Conservation (phyloP, 2,888 invertebrate species). For the Tenthredo mesomela region DNA sequence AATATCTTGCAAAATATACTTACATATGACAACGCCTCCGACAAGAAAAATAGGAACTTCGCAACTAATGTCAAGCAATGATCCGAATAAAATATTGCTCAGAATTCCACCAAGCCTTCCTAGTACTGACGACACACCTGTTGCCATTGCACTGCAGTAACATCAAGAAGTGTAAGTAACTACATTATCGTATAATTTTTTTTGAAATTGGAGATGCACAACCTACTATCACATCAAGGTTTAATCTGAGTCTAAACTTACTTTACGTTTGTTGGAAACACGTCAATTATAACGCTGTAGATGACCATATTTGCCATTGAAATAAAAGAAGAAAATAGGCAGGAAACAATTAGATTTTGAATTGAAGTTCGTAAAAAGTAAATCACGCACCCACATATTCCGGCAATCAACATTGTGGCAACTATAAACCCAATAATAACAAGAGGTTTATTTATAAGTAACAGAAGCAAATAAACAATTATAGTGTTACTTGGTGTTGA, state of each 20-base stretch:
- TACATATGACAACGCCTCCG: constrained; percentile 78
- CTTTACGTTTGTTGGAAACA: constrained; percentile 68
- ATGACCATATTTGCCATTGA: constrained; percentile 74
- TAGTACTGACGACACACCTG: constrained; percentile 82
- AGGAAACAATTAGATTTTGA: constrained; percentile 80
- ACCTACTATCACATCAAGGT: background rate
- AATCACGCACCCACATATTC: constrained; percentile 80
- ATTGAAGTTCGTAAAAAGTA: constrained; percentile 80
- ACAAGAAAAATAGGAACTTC: constrained; percentile 82
- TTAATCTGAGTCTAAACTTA: background rate
- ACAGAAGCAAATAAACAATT: background rate
- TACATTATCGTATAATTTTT: background rate
- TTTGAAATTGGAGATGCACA: background rate
- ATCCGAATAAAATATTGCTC: constrained; percentile 82
- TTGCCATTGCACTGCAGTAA: constrained; percentile 80
- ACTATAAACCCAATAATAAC: constrained; percentile 51
- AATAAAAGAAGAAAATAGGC: constrained; percentile 75
- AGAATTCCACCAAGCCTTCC: constrained; percentile 83
- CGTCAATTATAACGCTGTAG: constrained; percentile 65
- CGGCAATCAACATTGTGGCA: constrained; percentile 77
- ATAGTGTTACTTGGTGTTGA: too few relatives aligned
- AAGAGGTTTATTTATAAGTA: background rate
- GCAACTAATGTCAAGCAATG: constrained; percentile 81
- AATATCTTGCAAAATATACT: constrained; percentile 62
- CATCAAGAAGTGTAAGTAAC: background rate